Base-by-base conservation (phyloP, 1,140 invertebrate genomes). In the Anastatus disparis region DNA sequence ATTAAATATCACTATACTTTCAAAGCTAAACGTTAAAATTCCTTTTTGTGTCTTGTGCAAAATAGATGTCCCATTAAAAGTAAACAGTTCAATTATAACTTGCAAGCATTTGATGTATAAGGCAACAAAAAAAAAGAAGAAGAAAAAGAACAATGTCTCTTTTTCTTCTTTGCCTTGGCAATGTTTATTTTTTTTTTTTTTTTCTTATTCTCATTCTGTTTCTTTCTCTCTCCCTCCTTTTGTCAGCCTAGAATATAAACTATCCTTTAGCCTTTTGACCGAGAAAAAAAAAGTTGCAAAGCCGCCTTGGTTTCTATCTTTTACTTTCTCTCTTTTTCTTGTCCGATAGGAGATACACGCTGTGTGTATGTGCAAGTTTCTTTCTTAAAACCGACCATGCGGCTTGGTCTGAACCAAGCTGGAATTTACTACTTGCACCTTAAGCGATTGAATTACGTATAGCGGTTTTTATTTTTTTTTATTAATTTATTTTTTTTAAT, bases 361-460 rank as follows among this genome's bases (percentile, higher is more conserved):
- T 55, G 52, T 38, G 31, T 38, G n/a, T 58, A 8, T 44, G 58
- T 26, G 38, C 24, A 15, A n/a, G 22, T 61, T 17, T 40, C 4
- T 2, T 59, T n/a, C 58, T 26, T 61, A 61, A 61, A 44, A 40
- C 24, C 24, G 58, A 46, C 64, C 70, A 66, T 56, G 66, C 56
- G n/a, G n/a, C n/a, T n/a, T n/a, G n/a, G 78, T 67, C 74, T 75
- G 77, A 75, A 70, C 75, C 75, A 65, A 78, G 72, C 70, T 71
- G 59, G 72, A 80, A 75, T 77, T 68, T 72, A 80, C 78, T 76
- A 77, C 77, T 80, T 35, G 71, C 46, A 64, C 53, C n/a, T 20
- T 64, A 72, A 63, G 35, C 67, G 72, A 73, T 68, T 67, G 70
- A 52, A 64, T 50, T 40, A 59, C 53, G 35, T 31, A 26, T 59